phyloP scores from a whole-genome alignment of 2,797 vertebrate genomes.

The Cyprinella venusta region DNA sequence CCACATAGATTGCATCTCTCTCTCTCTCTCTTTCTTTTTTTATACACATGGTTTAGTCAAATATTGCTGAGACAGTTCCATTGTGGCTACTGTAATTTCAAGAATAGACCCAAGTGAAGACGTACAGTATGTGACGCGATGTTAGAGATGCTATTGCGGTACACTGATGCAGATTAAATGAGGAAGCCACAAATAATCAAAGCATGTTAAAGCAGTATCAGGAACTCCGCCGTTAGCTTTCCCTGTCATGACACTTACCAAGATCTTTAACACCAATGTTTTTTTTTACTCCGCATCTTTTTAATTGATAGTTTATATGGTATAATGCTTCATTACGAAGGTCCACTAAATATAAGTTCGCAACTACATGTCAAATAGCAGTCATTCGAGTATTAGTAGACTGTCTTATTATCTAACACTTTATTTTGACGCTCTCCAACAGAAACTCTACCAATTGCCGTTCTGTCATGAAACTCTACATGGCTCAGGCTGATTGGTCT shows the following conservation, averaged over 20 bases:
- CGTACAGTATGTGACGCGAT: slow-evolving; percentile 62
- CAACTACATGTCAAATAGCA: background rate
- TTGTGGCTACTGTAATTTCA: slow-evolving; percentile 70
- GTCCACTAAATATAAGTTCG: background rate
- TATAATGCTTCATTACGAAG: background rate
- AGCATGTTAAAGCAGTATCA: slow-evolving; percentile 30
- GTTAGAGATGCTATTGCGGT: slow-evolving; percentile 72
- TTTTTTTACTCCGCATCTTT: background rate
- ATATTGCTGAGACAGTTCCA: slow-evolving; percentile 80
- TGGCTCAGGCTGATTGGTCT: too few species aligned
- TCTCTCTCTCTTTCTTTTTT: slow-evolving; percentile 67
- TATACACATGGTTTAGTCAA: slow-evolving; percentile 75
- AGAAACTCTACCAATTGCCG: too few species aligned
- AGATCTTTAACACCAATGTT: background rate
- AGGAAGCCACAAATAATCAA: slow-evolving; percentile 64
- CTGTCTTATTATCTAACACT: background rate
- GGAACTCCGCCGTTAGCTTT: slow-evolving; percentile 44
- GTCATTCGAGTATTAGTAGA: background rate
- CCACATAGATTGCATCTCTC: slow-evolving; percentile 78
- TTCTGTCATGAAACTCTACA: too few species aligned
- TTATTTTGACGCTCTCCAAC: background rate
- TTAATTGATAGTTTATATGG: background rate
- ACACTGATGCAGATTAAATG: slow-evolving; percentile 70
- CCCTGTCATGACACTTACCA: slow-evolving; percentile 96
- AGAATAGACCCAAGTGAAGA: slow-evolving; percentile 73